These are phyloP conservation scores for Eulemur rufifrons DNA, from an alignment of 2,113 vertebrate species.

Conservation along the genomic window DNA sequence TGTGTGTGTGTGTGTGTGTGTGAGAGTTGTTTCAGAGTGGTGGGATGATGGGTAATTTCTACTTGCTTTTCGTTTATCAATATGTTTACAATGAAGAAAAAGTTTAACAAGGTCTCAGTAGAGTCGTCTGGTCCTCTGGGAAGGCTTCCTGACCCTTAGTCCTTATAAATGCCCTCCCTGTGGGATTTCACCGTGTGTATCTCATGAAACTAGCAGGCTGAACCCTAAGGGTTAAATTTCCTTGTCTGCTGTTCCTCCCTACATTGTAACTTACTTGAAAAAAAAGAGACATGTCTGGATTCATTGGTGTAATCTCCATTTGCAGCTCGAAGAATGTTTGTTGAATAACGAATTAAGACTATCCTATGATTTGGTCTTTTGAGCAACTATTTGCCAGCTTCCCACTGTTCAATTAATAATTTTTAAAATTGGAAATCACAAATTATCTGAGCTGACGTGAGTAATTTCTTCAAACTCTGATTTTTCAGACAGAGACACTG, in stretches of 20 bases:
- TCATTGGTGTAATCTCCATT: not conserved
- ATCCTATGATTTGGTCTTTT: not conserved
- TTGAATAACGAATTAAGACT: not conserved
- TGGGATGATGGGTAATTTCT: not conserved
- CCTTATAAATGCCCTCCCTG: not conserved
- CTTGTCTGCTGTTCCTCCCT: not conserved
- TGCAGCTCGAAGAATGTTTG: not conserved
- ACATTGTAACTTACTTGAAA: not conserved
- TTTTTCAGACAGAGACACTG: not conserved
- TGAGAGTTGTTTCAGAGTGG: not conserved
- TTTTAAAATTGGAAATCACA: not conserved
- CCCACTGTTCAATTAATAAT: not conserved
- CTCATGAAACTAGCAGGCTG: not conserved
- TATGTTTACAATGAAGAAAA: not conserved
- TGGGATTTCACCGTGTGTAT: fast-evolving
- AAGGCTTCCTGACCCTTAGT: not conserved
- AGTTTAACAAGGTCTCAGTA: not conserved
- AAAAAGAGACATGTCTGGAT: not conserved
- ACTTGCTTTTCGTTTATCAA: not conserved
- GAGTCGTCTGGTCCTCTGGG: not conserved
- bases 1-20: not conserved
- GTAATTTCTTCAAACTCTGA: not conserved
- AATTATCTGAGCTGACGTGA: not conserved
- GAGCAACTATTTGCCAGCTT: not conserved
- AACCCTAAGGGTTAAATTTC: not conserved